These are phyloP conservation scores for Enhydra lutris DNA, from an alignment of 2,113 vertebrate species.

Conservation along the genomic window DNA sequence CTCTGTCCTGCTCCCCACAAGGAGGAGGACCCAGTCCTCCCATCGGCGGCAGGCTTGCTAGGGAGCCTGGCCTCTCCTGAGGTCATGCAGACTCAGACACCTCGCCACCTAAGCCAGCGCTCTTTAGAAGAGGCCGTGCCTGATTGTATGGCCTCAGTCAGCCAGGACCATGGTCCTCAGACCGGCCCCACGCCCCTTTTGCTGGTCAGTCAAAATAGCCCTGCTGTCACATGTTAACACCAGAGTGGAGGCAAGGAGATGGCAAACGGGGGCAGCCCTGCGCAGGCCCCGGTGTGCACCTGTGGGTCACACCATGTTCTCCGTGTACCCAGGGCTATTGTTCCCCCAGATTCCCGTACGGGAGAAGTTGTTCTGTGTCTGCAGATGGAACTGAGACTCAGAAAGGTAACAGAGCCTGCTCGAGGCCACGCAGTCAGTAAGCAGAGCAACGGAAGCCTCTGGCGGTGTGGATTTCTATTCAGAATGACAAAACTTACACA, in stretches of 20 bases:
- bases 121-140: not conserved
- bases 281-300: not conserved
- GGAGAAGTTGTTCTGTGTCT: not conserved
- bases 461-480: not conserved
- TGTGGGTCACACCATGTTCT: not conserved
- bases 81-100: not conserved
- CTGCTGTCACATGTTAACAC: not conserved
- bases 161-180: not conserved
- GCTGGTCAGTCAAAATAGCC: not conserved
- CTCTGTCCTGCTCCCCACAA: not conserved
- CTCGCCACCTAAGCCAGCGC: not conserved
- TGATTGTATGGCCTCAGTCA: not conserved
- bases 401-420: not conserved
- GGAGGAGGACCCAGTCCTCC: not conserved
- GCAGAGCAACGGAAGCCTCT: not conserved
- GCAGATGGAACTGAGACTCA: not conserved
- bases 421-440: not conserved
- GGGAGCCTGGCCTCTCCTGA: not conserved
- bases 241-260: not conserved
- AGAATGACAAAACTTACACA: not conserved
- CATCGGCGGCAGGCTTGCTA: not conserved
- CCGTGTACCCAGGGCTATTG: not conserved
- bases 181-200: not conserved
- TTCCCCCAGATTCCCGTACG: not conserved
- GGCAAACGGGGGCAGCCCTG: not conserved